Conservation (phyloP, 1,140 invertebrate genomes). For the Drosophila elegans region DNA sequence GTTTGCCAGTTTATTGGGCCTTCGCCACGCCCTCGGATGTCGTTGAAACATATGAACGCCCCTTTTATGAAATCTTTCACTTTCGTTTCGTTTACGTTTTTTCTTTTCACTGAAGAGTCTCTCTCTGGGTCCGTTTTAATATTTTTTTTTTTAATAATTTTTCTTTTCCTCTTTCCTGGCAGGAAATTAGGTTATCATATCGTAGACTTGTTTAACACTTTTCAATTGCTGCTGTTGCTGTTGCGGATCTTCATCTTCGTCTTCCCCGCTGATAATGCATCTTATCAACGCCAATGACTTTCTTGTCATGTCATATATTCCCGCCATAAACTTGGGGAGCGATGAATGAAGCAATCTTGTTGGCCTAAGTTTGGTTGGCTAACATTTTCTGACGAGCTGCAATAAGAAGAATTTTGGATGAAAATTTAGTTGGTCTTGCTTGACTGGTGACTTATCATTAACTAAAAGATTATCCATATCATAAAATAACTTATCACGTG, state of each 20-base stretch:
- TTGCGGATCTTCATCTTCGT: slow-evolving; percentile 82
- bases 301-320: slow-evolving; percentile 66
- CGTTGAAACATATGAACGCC: slow-evolving; percentile 73
- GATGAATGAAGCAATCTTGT: slow-evolving; percentile 27
- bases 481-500: not conserved
- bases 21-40: slow-evolving; percentile 68
- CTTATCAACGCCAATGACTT: slow-evolving; percentile 74
- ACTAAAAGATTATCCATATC: slow-evolving; percentile 8
- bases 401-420: slow-evolving; percentile 1
- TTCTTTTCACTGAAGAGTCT: slow-evolving; percentile 25
- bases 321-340: slow-evolving; percentile 5
- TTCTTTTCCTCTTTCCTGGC: slow-evolving; percentile 39
- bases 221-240: slow-evolving; percentile 67
- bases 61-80: slow-evolving; percentile 59
- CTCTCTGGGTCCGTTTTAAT: slow-evolving; percentile 22
- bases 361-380: slow-evolving; percentile 13
- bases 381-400: slow-evolving; percentile 34
- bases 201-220: slow-evolving; percentile 80
- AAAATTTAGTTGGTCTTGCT: slow-evolving; percentile 6
- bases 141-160: slow-evolving; percentile 11
- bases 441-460: slow-evolving; percentile 3
- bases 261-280: slow-evolving; percentile 84
- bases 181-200: slow-evolving; percentile 83
- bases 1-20: slow-evolving; percentile 40
- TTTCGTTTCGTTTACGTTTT: slow-evolving; percentile 60